Percentiles rank a stretch among this genome's conserved stretches.
phyloP scores from a whole-genome alignment of 2,888 invertebrate species.

The Trichacis sp. region DNA sequence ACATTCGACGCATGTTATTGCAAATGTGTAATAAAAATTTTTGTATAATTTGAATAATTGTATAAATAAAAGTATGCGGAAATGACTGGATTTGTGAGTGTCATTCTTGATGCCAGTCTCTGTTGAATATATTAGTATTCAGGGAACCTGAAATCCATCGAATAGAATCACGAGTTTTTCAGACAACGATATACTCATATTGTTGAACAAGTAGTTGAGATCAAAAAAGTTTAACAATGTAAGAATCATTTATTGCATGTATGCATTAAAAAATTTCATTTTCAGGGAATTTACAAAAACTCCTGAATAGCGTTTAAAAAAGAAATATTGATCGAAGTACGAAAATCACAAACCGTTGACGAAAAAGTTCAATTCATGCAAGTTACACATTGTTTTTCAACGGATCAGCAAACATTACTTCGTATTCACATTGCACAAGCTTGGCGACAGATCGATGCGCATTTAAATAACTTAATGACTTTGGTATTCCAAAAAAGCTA shows the following conservation, averaged over 20 bases:
- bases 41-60: background rate
- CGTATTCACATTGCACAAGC: conserved; percentile 35
- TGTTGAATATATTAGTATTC: no score
- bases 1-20: background rate
- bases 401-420: conserved; percentile 8
- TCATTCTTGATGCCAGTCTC: no score
- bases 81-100: conserved; percentile 14
- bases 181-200: no score
- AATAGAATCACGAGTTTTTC: no score
- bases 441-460: conserved; percentile 11
- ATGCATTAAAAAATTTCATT: background rate
- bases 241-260: background rate
- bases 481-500: conserved; percentile 23
- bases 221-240: background rate
- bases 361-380: background rate
- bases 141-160: no score
- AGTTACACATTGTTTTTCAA: background rate
- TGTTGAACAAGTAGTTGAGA: no score
- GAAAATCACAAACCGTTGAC: background rate
- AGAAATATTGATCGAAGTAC: no score
- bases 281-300: no score
- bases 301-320: no score
- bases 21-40: background rate
- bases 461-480: conserved; percentile 18
- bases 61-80: background rate